A percentile compares a stretch with the other conserved stretches of the same genome.
Evolutionary conservation across 2,797 vertebrate species (phyloP).

Genomic region (Carduelis carduelis): DNA sequence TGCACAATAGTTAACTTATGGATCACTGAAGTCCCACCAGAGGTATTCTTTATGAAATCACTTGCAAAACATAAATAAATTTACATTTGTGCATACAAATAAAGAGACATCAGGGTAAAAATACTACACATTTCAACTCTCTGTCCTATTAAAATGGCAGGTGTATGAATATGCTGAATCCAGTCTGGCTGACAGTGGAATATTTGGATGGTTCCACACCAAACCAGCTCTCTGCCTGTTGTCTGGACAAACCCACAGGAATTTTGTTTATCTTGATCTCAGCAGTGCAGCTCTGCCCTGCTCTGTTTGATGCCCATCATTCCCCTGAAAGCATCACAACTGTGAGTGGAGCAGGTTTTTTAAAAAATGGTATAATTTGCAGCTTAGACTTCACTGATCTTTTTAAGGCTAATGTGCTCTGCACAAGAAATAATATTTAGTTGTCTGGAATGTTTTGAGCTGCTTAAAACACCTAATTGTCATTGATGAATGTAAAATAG

Average conservation of each 20-base stretch:
- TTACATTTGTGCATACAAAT: neutral
- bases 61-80: neutral
- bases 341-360: neutral
- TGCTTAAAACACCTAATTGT: conserved; percentile 26
- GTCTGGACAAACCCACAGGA: neutral
- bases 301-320: neutral
- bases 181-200: neutral
- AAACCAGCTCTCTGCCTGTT: neutral
- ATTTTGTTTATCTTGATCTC: neutral
- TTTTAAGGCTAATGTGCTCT: conserved; percentile 13
- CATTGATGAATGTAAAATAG: conserved; percentile 33
- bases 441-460: neutral
- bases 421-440: neutral
- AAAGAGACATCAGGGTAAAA: neutral
- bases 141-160: neutral
- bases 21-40: neutral
- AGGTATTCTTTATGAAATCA: neutral
- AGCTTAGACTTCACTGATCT: neutral
- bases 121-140: neutral
- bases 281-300: neutral
- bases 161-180: neutral
- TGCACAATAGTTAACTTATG: neutral
- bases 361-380: neutral
- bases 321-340: neutral
- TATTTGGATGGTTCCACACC: neutral